Evolutionary conservation across 1,140 invertebrate species (phyloP).

Genomic region (Heliothis subflexa): DNA sequence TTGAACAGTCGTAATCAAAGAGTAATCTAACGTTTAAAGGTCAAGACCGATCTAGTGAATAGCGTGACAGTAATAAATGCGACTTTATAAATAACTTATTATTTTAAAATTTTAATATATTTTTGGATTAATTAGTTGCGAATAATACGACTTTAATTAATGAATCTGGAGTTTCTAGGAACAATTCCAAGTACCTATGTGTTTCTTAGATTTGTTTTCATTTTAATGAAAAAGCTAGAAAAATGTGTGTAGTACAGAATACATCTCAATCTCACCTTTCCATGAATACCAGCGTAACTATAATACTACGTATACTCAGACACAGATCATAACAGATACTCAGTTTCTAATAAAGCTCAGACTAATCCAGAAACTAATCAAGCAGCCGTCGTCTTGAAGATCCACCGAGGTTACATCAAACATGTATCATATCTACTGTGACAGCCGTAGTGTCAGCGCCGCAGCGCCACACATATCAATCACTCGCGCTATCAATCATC

Average conservation of each 20-base stretch:
- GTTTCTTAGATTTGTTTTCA: too few species aligned
- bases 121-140: too few species aligned
- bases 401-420: background rate
- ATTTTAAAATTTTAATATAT: background rate
- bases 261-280: too few species aligned
- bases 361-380: constrained; percentile 20
- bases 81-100: background rate
- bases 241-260: too few species aligned
- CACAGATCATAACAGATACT: too few species aligned
- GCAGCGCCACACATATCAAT: constrained; percentile 12
- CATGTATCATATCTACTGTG: constrained; percentile 19
- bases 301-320: background rate
- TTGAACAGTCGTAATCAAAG: constrained; percentile 20
- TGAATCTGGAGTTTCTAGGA: too few species aligned
- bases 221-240: too few species aligned
- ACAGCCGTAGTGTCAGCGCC: constrained; percentile 11
- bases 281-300: background rate
- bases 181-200: too few species aligned
- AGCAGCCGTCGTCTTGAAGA: constrained; percentile 11
- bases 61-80: too few species aligned
- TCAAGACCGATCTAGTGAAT: constrained; percentile 20
- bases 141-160: too few species aligned
- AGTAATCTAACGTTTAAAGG: constrained; percentile 15
- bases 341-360: background rate
- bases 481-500: constrained; percentile 23